Percentiles rank a stretch among this genome's conserved stretches.
Conservation (phyloP, 2,888 invertebrate genomes). For the Trisateles emortualis region DNA sequence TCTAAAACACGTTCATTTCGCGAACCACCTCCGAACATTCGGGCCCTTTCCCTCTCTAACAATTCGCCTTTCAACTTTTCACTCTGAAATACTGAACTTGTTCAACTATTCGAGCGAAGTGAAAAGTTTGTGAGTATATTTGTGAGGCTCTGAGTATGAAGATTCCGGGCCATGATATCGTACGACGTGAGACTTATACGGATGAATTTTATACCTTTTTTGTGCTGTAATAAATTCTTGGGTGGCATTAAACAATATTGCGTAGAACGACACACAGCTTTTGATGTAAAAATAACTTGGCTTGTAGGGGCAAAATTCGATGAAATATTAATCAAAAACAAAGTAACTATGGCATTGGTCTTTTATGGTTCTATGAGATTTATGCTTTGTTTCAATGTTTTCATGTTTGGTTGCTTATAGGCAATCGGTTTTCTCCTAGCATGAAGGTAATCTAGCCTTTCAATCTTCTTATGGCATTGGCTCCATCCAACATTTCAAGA, state of each 20-base stretch:
- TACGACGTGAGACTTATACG: slow-evolving; percentile 25
- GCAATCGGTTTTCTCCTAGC: neutral
- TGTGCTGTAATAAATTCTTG: slow-evolving; percentile 36
- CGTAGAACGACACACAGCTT: slow-evolving; percentile 29
- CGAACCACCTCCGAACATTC: slow-evolving; percentile 30
- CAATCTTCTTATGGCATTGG: neutral
- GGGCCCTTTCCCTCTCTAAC: slow-evolving; percentile 20
- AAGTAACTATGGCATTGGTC: slow-evolving; percentile 14
- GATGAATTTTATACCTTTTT: slow-evolving; percentile 41
- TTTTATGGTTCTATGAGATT: slow-evolving; percentile 13
- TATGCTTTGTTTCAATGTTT: neutral
- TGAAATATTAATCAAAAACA: slow-evolving; percentile 35
- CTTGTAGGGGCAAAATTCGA: slow-evolving; percentile 25
- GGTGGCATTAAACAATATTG: slow-evolving; percentile 34
- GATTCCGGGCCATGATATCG: slow-evolving; percentile 39
- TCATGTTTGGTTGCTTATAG: neutral
- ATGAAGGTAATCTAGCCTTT: neutral
- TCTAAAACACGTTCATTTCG: slow-evolving; percentile 10
- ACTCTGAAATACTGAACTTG: slow-evolving; percentile 53
- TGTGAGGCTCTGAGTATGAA: slow-evolving; percentile 29
- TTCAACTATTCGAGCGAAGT: slow-evolving; percentile 55
- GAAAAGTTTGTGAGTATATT: slow-evolving; percentile 54
- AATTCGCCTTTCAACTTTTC: slow-evolving; percentile 52
- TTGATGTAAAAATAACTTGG: slow-evolving; percentile 27
- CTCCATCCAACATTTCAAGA: neutral